Percentiles rank a stretch among this genome's conserved stretches.
Conservation (phyloP, 1,140 invertebrate genomes). For the Sminthurides bifidus region DNA sequence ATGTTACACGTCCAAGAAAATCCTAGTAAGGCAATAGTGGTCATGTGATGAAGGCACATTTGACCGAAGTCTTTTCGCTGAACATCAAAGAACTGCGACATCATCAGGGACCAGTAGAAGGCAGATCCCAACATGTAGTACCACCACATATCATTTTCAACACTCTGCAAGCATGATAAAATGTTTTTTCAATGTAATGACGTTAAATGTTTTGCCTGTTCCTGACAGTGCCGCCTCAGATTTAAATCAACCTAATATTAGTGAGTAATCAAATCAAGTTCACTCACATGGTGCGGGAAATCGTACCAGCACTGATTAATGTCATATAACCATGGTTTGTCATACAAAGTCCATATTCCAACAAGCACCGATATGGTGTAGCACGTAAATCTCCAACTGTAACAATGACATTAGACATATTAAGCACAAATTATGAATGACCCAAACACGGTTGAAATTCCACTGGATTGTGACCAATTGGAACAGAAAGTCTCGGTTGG, state of each 20-base stretch:
- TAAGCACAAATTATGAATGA: no score
- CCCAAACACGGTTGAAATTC: no score
- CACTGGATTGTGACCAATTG: no score
- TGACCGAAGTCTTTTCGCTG: constrained; percentile 93
- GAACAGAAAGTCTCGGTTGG: no score
- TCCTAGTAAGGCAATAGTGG: constrained; percentile 74
- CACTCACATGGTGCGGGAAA: constrained; percentile 43
- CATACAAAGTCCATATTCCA: constrained; percentile 71
- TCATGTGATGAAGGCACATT: constrained; percentile 95
- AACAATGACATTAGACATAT: constrained; percentile 36
- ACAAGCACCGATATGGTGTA: constrained; percentile 72
- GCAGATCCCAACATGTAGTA: constrained; percentile 91
- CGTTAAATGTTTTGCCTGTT: no score
- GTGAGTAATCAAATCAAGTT: no score
- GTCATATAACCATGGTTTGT: constrained; percentile 90
- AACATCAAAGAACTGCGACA: constrained; percentile 81
- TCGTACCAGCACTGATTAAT: constrained; percentile 82
- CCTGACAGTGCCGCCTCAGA: no score
- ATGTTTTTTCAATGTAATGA: no score
- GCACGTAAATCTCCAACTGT: constrained; percentile 74
- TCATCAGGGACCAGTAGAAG: constrained; percentile 90
- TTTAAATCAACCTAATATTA: no score
- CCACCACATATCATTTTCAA: constrained; percentile 58
- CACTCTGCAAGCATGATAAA: no score
- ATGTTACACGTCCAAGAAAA: constrained; percentile 93